Evolutionary conservation across 2,888 invertebrate genomes (phyloP), one percentile per base, ranked within the genome.

Genomic region (Malacosoma neustria): DNA sequence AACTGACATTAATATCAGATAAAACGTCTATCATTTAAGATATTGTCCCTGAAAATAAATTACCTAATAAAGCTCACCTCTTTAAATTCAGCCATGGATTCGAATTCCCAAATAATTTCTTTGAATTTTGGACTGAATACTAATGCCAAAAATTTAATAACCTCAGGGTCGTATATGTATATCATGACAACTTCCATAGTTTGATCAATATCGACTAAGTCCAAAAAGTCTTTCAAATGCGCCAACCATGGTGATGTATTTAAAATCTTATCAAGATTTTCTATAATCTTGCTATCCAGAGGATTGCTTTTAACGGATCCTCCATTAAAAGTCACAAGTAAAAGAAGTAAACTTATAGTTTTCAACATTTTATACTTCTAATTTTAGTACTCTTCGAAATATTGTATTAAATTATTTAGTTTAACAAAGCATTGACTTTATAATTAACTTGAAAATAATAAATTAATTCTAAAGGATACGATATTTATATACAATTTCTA

Each of bases 71-170:
- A 13, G 22, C 46, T 50, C 46, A 69, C 68, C 66, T 67, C 63
- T 42, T 57, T 58, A 46, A 66, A 66, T 42, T 67, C 66, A 3
- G 48, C 46, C 30, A 64, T 49, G 11, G 51, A 44, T 42, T 66
- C 61, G 32, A 66, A 52, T 11, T 66, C 57, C 43, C 42, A 44
- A 14, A 66, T 30, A 1, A 60, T 32, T 15, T 61, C 43, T 34
- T 54, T 51, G 37, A 67, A 61, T 30, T 62, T 42, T 0, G 54
- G 44, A 35, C 65, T 58, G 0, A 54, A 22, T 3, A 64, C 9
- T 33, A 69, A 64, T 7, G 42, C 43, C 0, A 60, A 11, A 36
- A 69, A 65, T 11, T 48, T 52, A 11, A 54, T 13, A 4, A 66
- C 61, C 43, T 67, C 66, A 13, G 57, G 50, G 40, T 69, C 66